Evolutionary conservation across 2,113 vertebrate genomes (phyloP).

Genomic region (Brachyistius frenatus): DNA sequence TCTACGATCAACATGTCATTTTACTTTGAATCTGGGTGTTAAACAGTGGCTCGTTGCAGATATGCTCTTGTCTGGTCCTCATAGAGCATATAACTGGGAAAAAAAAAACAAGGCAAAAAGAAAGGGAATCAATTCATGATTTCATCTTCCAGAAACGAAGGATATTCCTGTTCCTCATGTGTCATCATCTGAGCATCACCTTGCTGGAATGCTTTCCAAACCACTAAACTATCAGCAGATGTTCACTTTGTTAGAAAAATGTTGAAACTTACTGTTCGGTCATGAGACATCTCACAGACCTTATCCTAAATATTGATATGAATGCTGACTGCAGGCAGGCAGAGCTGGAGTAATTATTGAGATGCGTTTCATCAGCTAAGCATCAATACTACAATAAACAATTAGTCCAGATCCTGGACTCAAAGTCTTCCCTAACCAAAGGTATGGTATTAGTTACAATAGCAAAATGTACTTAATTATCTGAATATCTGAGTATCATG

Average conservation of each 20-base stretch:
- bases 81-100: constrained; percentile 10
- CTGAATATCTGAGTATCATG: neutral
- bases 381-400: neutral
- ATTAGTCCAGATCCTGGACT: neutral
- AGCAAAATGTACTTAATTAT: no score
- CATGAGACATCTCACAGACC: constrained; percentile 1
- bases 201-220: constrained; percentile 65
- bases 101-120: neutral
- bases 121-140: constrained; percentile 52
- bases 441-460: no score
- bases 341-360: neutral
- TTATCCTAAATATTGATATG: neutral
- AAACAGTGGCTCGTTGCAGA: constrained; percentile 32
- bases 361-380: neutral
- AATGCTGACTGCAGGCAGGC: neutral
- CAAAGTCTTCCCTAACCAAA: neutral
- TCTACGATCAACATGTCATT: constrained; percentile 22
- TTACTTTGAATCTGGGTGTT: constrained; percentile 25
- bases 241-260: constrained; percentile 45
- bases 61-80: constrained; percentile 12
- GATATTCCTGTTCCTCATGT: constrained; percentile 51
- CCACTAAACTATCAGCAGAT: constrained; percentile 67
- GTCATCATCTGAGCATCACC: constrained; percentile 68
- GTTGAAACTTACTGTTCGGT: constrained; percentile 28
- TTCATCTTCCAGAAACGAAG: constrained; percentile 52